Conservation (phyloP, 2,888 invertebrate species). For the Bombylius discolor region DNA sequence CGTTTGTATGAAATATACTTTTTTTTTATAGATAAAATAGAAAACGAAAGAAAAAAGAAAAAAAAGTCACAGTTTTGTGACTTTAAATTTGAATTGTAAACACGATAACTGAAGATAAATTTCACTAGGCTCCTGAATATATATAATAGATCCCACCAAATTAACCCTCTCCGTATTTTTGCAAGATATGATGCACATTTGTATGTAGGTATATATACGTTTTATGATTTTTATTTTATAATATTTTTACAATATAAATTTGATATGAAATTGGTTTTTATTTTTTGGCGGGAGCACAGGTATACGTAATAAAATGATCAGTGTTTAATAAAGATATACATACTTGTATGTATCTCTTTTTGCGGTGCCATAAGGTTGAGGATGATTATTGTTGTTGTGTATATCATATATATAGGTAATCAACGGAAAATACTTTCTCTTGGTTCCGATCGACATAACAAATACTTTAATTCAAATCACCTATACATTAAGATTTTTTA, state of each 20-base stretch:
- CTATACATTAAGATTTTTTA: too few species aligned
- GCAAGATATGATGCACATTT: background rate
- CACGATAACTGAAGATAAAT: slow-evolving; percentile 2
- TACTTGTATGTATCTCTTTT: background rate
- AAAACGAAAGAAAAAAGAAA: background rate
- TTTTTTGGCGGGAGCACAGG: too few species aligned
- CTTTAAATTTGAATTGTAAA: background rate
- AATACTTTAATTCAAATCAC: too few species aligned
- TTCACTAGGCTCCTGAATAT: slow-evolving; percentile 5
- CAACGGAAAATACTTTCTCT: background rate
- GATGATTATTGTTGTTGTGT: too few species aligned
- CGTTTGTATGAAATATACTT: too few species aligned
- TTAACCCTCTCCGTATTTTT: slow-evolving; percentile 1
- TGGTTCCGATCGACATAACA: background rate
- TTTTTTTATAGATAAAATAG: background rate
- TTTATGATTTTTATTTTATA: too few species aligned
- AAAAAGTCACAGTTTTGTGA: background rate
- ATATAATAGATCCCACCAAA: slow-evolving; percentile 8
- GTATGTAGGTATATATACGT: background rate
- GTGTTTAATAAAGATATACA: too few species aligned
- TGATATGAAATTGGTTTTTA: too few species aligned
- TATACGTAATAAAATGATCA: too few species aligned
- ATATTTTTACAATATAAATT: too few species aligned
- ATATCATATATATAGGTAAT: too few species aligned
- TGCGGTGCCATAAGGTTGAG: background rate